These are phyloP conservation scores for Lochmaea capreae DNA, from an alignment of 2,888 invertebrate genomes.

Conservation along the genomic window DNA sequence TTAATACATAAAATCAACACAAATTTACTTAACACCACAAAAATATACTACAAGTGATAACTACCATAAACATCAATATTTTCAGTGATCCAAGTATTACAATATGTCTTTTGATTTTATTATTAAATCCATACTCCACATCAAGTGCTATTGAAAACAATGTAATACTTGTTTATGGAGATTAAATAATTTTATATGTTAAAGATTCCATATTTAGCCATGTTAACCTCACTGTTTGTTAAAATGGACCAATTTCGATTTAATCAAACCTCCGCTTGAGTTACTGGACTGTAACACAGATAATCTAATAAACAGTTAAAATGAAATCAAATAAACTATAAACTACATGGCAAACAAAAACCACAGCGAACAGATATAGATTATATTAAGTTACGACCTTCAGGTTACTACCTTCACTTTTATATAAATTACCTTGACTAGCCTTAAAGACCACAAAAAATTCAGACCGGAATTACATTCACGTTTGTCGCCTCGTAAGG, in stretches of 20 bases:
- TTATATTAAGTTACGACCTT: conserved; percentile 4
- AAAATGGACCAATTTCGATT: background rate
- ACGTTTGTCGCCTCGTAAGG: background rate
- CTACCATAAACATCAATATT: background rate
- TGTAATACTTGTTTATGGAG: conserved; percentile 10
- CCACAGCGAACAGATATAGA: background rate
- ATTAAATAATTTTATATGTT: background rate
- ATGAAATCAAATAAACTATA: background rate
- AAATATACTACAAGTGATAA: no score
- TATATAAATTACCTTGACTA: conserved; percentile 9
- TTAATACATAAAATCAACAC: no score
- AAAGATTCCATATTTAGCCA: background rate
- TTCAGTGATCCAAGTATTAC: background rate
- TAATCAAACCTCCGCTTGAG: background rate
- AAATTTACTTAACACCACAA: no score
- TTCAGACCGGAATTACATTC: background rate
- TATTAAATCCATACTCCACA: background rate
- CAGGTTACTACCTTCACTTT: conserved; percentile 12
- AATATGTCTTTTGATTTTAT: background rate
- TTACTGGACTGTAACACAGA: background rate
- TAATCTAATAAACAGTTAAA: background rate
- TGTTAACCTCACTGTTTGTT: background rate
- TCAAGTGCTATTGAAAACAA: conserved; percentile 10
- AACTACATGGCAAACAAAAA: background rate
- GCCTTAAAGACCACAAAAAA: conserved; percentile 8